Conservation (phyloP, 1,140 invertebrate species). For the Dinothrombium tinctorium region DNA sequence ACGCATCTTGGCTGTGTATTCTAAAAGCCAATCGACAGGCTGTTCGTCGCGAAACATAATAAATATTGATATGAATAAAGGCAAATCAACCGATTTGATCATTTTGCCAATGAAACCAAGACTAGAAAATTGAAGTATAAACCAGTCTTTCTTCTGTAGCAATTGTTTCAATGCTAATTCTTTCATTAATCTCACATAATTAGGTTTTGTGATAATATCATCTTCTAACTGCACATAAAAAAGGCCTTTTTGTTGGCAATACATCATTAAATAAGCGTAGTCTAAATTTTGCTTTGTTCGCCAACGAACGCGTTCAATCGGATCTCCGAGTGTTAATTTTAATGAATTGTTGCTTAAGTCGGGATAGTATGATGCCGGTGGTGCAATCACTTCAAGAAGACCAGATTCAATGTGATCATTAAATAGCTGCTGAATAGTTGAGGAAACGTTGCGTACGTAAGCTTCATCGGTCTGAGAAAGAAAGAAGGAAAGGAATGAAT, state of each 20-base stretch:
- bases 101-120: conserved; percentile 83
- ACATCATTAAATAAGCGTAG: conserved; percentile 87
- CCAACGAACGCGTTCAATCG: conserved; percentile 66
- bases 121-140: conserved; percentile 79
- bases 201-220: conserved; percentile 65
- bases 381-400: conserved; percentile 66
- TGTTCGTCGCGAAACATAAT: conserved; percentile 87
- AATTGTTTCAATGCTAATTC: conserved; percentile 51
- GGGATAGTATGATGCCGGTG: conserved; percentile 64
- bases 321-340: conserved; percentile 57
- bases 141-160: conserved; percentile 51
- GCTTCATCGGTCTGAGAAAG: conserved; percentile 21
- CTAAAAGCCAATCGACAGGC: conserved; percentile 86
- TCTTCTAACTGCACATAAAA: conserved; percentile 65
- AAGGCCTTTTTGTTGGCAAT: conserved; percentile 40
- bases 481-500: conserved; percentile 7
- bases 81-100: conserved; percentile 67
- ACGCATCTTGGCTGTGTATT: conserved; percentile 69
- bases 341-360: conserved; percentile 45
- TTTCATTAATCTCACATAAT: conserved; percentile 63
- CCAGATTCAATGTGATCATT: conserved; percentile 45
- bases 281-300: conserved; percentile 89
- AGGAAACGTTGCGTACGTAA: conserved; percentile 19
- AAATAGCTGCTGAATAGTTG: conserved; percentile 47
- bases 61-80: conserved; percentile 71